phyloP scores from a whole-genome alignment of 2,888 invertebrate genomes.

The Sphecodes monilicornis region DNA sequence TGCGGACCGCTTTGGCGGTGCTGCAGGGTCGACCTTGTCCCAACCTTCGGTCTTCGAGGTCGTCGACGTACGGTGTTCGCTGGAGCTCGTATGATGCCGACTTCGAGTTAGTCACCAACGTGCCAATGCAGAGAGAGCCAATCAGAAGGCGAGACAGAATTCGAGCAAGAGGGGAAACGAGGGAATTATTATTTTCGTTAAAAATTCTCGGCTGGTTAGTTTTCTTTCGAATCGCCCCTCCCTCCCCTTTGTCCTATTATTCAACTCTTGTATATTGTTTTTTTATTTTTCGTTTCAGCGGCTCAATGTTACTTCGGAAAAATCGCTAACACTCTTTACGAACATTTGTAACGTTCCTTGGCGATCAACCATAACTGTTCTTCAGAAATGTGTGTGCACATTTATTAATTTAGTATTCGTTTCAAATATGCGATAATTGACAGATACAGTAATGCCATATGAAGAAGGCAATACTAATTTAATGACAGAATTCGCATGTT shows the following conservation, averaged over 20 bases:
- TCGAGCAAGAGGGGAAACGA: constrained; percentile 64
- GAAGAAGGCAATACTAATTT: too few species aligned
- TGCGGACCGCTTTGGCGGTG: constrained; percentile 80
- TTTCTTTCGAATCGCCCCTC: constrained; percentile 7
- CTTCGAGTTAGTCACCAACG: constrained; percentile 80
- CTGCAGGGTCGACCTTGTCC: constrained; percentile 79
- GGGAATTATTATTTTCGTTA: constrained; percentile 73
- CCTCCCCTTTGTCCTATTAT: not conserved
- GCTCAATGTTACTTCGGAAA: constrained; percentile 21
- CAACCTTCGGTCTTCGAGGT: constrained; percentile 82
- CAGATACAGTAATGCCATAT: too few species aligned
- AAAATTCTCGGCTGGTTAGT: constrained; percentile 57
- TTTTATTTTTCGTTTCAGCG: constrained; percentile 14
- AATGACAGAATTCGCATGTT: too few species aligned
- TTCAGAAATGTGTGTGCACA: not conserved
- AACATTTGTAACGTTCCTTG: constrained; percentile 37
- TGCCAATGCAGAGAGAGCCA: constrained; percentile 77
- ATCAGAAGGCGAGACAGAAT: constrained; percentile 67
- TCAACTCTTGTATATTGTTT: not conserved
- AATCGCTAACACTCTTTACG: constrained; percentile 8
- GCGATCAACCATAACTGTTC: constrained; percentile 17
- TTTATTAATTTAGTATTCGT: too few species aligned
- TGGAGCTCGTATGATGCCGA: constrained; percentile 83
- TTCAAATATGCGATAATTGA: too few species aligned
- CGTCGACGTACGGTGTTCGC: constrained; percentile 82